Evolutionary conservation across 2,888 invertebrate species (phyloP).

Genomic region (Apantesis nais): DNA sequence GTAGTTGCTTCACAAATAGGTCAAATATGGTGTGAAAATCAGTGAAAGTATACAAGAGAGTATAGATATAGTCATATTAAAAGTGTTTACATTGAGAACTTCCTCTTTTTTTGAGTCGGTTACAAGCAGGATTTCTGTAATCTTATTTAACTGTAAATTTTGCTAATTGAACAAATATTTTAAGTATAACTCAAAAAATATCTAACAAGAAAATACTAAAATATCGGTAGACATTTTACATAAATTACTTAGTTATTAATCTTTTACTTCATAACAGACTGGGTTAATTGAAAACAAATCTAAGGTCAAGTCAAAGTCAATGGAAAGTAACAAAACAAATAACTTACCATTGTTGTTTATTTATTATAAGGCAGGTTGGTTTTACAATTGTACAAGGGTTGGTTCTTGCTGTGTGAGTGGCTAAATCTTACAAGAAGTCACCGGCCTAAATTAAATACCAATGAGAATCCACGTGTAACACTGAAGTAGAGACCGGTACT

Average conservation of each 20-base stretch:
- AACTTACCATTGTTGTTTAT: conserved; percentile 66
- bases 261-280: conserved; percentile 1
- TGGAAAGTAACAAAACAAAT: conserved; percentile 42
- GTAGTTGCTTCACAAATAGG: neutral
- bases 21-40: no score
- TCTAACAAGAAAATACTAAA: neutral
- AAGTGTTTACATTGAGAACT: neutral
- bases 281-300: conserved; percentile 21
- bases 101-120: no score
- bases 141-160: neutral
- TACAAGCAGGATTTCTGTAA: neutral
- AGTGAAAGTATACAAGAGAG: neutral
- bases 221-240: neutral
- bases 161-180: neutral
- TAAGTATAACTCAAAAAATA: neutral
- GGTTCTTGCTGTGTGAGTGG: conserved; percentile 19
- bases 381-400: neutral
- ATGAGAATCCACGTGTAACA: conserved; percentile 19
- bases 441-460: conserved; percentile 21
- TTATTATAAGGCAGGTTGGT: neutral
- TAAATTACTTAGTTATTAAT: neutral
- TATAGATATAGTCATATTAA: neutral
- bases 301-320: conserved; percentile 80
- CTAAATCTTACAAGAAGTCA: conserved; percentile 20
- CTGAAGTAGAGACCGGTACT: neutral